phyloP scores from a whole-genome alignment of 1,140 invertebrate species.

The Tetramorium simillimum region DNA sequence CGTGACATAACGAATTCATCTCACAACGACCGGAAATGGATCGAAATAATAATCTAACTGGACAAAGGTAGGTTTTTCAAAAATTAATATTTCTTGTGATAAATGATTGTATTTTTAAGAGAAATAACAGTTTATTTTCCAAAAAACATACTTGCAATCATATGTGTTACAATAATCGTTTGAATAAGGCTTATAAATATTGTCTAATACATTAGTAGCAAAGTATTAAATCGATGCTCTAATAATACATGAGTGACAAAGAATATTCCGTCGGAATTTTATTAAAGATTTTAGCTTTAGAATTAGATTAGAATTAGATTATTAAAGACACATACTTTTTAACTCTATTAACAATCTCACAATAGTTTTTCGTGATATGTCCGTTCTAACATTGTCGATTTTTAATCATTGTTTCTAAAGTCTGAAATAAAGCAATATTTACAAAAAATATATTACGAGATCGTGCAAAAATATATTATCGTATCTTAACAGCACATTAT shows the following conservation, averaged over 20 bases:
- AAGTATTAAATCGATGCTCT: not conserved
- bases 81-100: not conserved
- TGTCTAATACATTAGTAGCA: not conserved
- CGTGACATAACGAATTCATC: slow-evolving; percentile 38
- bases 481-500: not conserved
- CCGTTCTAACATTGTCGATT: not conserved
- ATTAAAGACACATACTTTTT: not conserved
- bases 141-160: not conserved
- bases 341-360: not conserved
- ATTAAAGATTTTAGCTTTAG: not conserved
- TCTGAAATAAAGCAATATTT: not conserved
- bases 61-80: not conserved
- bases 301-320: too few species aligned
- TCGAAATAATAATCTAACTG: not conserved
- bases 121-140: not conserved
- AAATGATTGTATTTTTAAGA: not conserved
- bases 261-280: not conserved
- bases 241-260: not conserved
- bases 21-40: not conserved
- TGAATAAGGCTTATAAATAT: not conserved
- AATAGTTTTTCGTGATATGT: not conserved
- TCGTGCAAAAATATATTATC: not conserved
- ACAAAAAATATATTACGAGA: not conserved
- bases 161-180: not conserved
- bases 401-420: not conserved